phyloP scores from a whole-genome alignment of 1,140 invertebrate genomes.

The Drosophila ironensis region DNA sequence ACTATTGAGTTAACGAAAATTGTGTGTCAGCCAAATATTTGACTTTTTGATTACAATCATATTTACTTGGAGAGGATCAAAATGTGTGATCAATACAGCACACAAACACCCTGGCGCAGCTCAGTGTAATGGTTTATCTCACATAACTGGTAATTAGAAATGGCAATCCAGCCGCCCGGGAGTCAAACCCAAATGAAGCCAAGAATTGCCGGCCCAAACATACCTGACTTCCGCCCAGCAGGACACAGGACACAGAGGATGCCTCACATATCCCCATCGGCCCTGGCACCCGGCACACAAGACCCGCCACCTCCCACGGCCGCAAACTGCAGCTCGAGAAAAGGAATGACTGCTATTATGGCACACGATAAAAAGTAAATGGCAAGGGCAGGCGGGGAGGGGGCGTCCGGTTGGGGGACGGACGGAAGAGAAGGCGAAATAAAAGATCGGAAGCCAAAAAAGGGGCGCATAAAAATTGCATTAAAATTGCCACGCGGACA shows the following conservation, averaged over 20 bases:
- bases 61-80: too few relatives aligned
- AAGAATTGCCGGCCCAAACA: slow-evolving; percentile 2
- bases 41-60: too few relatives aligned
- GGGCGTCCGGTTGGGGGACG: not conserved
- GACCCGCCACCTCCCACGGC: too few relatives aligned
- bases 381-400: slow-evolving; percentile 3
- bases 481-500: slow-evolving; percentile 74
- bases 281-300: slow-evolving; percentile 6
- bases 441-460: slow-evolving; percentile 64
- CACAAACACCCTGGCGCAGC: too few relatives aligned
- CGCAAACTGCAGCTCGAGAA: slow-evolving; percentile 26
- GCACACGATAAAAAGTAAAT: slow-evolving; percentile 44
- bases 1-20: too few relatives aligned
- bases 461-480: slow-evolving; percentile 77
- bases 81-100: too few relatives aligned
- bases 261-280: slow-evolving; percentile 3
- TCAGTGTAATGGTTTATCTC: too few relatives aligned
- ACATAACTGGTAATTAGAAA: slow-evolving; percentile 7
- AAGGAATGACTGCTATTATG: slow-evolving; percentile 44
- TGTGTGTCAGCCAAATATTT: too few relatives aligned
- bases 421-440: slow-evolving; percentile 25
- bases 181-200: slow-evolving; percentile 13
- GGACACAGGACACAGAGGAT: slow-evolving; percentile 14
- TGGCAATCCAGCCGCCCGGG: not conserved
- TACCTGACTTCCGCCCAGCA: slow-evolving; percentile 29